These are phyloP conservation scores for Acleris laterana DNA, from an alignment of 2,888 invertebrate species.

Conservation along the genomic window DNA sequence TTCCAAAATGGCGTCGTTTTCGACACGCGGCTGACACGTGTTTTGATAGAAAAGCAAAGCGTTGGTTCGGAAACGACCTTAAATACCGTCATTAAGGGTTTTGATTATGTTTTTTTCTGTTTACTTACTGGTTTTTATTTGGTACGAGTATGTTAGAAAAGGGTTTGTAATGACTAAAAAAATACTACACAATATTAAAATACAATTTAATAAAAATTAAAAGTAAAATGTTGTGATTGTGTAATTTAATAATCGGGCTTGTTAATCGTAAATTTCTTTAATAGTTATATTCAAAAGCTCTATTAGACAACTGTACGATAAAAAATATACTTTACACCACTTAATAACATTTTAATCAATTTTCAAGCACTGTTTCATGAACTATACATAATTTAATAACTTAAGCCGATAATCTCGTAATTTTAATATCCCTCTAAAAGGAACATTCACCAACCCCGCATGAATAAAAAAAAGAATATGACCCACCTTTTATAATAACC, in stretches of 20 bases:
- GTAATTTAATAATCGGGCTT: too few relatives aligned
- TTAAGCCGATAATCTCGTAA: conserved; percentile 29
- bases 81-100: conserved; percentile 77
- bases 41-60: conserved; percentile 72
- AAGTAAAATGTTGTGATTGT: too few relatives aligned
- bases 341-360: too few relatives aligned
- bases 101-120: conserved; percentile 65
- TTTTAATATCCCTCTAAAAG: conserved; percentile 26
- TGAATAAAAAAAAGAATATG: conserved; percentile 32
- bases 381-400: neutral
- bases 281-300: too few relatives aligned
- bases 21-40: conserved; percentile 75
- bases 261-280: too few relatives aligned
- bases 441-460: conserved; percentile 28
- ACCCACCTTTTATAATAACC: conserved; percentile 21
- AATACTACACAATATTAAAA: neutral
- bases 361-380: too few relatives aligned
- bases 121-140: conserved; percentile 30
- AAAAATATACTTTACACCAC: too few relatives aligned
- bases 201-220: neutral
- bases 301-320: too few relatives aligned
- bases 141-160: conserved; percentile 77
- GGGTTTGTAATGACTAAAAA: conserved; percentile 45
- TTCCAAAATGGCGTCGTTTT: conserved; percentile 66
- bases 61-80: conserved; percentile 76